phyloP scores from a whole-genome alignment of 2,797 vertebrate species.

The Tauraco hartlaubi region DNA sequence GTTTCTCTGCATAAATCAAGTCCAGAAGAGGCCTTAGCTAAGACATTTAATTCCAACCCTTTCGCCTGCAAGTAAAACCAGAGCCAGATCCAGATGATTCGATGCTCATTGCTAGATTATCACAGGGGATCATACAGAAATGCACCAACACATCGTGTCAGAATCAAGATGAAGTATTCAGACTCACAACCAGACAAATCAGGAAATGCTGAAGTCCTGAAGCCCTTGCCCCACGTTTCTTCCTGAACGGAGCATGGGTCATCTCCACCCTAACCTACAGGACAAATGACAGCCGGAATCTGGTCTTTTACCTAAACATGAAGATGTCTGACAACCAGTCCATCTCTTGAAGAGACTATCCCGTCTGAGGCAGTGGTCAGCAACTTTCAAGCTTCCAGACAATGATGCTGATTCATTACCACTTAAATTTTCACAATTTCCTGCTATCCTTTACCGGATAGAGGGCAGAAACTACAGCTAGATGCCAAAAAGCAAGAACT shows the following conservation, averaged over 20 bases:
- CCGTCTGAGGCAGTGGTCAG: neutral
- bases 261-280: neutral
- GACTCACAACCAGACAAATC: neutral
- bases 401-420: neutral
- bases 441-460: neutral
- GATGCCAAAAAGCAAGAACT: constrained; percentile 1
- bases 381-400: neutral
- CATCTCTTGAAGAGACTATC: neutral
- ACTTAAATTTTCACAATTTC: neutral
- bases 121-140: neutral
- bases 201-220: neutral
- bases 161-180: neutral
- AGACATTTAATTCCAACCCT: neutral
- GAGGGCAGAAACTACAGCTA: neutral
- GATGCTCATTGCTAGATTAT: neutral
- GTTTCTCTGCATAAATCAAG: neutral
- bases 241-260: neutral
- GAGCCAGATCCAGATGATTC: neutral
- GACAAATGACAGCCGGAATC: neutral
- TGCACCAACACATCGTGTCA: neutral
- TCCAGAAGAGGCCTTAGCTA: neutral
- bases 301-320: neutral
- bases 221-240: neutral
- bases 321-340: neutral
- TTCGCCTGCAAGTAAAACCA: neutral